Percentiles rank a stretch among this genome's conserved stretches.
Evolutionary conservation across 2,797 vertebrate genomes (phyloP).

Genomic region (Acrossocheilus wenchowensis): DNA sequence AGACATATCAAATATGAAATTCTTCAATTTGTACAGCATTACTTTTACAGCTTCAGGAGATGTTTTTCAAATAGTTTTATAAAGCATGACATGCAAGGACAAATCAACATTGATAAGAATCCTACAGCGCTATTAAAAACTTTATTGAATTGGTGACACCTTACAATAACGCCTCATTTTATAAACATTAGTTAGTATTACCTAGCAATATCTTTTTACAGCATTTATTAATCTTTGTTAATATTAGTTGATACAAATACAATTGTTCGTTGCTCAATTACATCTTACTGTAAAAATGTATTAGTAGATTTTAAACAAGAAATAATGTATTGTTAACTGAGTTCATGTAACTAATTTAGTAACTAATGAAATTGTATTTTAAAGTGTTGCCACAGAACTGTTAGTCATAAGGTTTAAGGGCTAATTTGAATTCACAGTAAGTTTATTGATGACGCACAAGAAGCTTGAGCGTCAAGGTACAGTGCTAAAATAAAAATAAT

Average conservation of each 20-base stretch:
- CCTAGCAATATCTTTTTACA: background rate
- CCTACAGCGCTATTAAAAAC: background rate
- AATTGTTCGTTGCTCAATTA: background rate
- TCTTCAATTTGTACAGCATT: background rate
- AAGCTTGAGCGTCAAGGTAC: background rate
- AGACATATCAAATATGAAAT: background rate
- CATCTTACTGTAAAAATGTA: background rate
- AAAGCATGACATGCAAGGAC: background rate
- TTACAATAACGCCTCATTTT: background rate
- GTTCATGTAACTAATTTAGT: background rate
- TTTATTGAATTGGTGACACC: too few species aligned
- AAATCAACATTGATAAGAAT: background rate
- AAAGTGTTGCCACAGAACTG: background rate
- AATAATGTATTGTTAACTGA: background rate
- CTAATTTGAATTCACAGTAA: background rate
- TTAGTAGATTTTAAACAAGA: background rate
- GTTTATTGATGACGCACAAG: background rate
- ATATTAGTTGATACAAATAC: background rate
- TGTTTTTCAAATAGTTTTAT: background rate
- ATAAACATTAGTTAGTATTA: too few species aligned
- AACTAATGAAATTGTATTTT: background rate
- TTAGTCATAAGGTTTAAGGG: background rate
- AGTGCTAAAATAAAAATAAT: background rate
- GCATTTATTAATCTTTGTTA: background rate
- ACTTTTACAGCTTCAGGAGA: background rate